These are phyloP conservation scores for Anabacerthia variegaticeps DNA, from an alignment of 2,797 vertebrate species.

Conservation along the genomic window DNA sequence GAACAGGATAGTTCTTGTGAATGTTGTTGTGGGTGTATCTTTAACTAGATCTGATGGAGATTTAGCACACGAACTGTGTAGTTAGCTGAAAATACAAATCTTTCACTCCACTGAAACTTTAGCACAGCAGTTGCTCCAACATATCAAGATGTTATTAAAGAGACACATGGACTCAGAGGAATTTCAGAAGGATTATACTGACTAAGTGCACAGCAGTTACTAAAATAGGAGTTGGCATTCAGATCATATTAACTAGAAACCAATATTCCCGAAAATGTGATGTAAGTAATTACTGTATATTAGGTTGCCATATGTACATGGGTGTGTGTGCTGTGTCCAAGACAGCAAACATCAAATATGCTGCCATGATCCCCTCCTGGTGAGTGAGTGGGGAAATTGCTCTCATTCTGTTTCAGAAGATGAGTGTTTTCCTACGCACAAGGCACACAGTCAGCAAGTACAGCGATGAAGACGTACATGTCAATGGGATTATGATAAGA, in stretches of 20 bases:
- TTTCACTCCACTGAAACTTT: constrained; percentile 60
- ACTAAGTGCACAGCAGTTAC: constrained; percentile 34
- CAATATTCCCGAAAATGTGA: neutral
- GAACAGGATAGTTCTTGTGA: neutral
- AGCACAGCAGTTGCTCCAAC: constrained; percentile 64
- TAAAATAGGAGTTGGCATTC: constrained; percentile 26
- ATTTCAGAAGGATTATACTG: constrained; percentile 38
- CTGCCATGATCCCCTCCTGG: neutral
- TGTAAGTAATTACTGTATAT: neutral
- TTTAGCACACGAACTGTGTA: neutral
- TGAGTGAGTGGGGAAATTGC: neutral
- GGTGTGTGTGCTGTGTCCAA: neutral
- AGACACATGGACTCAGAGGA: neutral
- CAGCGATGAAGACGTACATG: neutral
- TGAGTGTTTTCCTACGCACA: neutral
- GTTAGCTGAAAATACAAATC: constrained; percentile 4
- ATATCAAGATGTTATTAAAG: constrained; percentile 70
- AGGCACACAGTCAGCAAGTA: neutral
- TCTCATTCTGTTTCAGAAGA: neutral
- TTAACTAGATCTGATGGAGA: neutral
- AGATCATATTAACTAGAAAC: neutral
- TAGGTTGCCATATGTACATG: neutral
- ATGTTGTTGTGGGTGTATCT: neutral
- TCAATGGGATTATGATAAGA: constrained; percentile 6
- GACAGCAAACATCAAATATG: neutral